Evolutionary conservation across 2,888 invertebrate genomes (phyloP).

Genomic region (Volucella inflata): DNA sequence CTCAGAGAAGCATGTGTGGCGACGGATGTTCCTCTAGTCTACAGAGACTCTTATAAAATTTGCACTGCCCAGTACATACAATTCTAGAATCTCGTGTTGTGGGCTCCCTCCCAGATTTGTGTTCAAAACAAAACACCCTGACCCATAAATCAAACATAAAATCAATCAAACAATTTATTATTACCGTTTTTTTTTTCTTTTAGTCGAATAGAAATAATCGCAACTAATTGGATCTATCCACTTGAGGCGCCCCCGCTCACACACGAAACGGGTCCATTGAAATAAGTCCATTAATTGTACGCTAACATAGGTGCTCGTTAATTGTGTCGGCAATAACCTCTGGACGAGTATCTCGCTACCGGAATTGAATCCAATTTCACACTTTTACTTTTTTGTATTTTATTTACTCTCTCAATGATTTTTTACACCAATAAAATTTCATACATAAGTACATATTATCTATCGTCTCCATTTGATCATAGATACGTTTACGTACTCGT

Average conservation of each 20-base stretch:
- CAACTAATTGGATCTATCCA: constrained; percentile 51
- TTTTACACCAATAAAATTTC: background rate
- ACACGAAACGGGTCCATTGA: constrained; percentile 14
- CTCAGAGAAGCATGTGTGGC: too few species aligned
- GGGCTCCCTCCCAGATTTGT: too few species aligned
- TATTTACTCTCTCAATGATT: background rate
- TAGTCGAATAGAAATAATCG: constrained; percentile 39
- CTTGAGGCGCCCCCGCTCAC: constrained; percentile 6
- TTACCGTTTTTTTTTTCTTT: constrained; percentile 1
- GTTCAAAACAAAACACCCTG: background rate
- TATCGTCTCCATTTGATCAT: background rate
- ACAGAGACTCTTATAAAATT: too few species aligned
- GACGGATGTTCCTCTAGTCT: too few species aligned
- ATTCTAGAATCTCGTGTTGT: too few species aligned
- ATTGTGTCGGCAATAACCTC: constrained; percentile 25
- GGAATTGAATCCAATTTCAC: constrained; percentile 61
- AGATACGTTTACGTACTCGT: too few species aligned
- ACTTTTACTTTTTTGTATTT: constrained; percentile 37
- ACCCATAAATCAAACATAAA: constrained; percentile 29
- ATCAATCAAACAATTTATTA: constrained; percentile 11
- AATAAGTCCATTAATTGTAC: constrained; percentile 49
- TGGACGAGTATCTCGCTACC: constrained; percentile 22
- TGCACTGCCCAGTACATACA: too few species aligned
- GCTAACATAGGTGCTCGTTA: constrained; percentile 28
- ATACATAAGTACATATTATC: background rate